Evolutionary conservation across 2,113 vertebrate species (phyloP).

Genomic region (Noctilio leporinus): DNA sequence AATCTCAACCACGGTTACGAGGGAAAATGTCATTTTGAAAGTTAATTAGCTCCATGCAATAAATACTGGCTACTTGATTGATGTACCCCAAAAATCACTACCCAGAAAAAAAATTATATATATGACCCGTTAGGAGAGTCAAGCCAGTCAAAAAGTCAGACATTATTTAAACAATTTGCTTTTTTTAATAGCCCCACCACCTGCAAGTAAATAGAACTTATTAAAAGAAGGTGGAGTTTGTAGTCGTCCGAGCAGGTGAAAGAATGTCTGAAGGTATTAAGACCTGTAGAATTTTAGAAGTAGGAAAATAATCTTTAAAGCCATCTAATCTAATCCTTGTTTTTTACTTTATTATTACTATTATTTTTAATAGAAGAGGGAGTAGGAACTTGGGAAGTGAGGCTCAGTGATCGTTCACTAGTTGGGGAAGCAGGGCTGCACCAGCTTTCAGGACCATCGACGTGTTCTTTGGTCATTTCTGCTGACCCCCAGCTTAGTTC

Average conservation of each 20-base stretch:
- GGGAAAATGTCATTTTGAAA: constrained; percentile 68
- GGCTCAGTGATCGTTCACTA: constrained; percentile 16
- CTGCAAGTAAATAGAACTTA: constrained; percentile 72
- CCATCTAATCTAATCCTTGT: constrained; percentile 44
- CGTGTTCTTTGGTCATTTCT: accelerated
- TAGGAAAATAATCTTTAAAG: constrained; percentile 25
- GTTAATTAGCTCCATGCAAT: constrained; percentile 69
- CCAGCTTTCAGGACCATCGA: neutral
- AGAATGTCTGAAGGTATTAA: constrained; percentile 42
- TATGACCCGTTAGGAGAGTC: constrained; percentile 51
- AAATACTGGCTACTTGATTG: constrained; percentile 68
- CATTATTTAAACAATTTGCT: constrained; percentile 71
- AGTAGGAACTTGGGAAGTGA: constrained; percentile 25
- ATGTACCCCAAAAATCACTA: constrained; percentile 65
- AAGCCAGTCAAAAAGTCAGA: constrained; percentile 66
- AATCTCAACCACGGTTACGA: constrained; percentile 56
- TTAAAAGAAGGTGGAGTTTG: constrained; percentile 66
- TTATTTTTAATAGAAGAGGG: neutral
- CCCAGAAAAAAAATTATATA: constrained; percentile 13
- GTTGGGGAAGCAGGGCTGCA: neutral
- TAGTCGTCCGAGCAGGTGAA: neutral
- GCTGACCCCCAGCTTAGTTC: accelerated
- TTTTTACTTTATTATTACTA: neutral
- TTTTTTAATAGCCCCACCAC: constrained; percentile 68
- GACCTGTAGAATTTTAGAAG: constrained; percentile 41